These are phyloP conservation scores for Naja naja DNA, from an alignment of 2,113 vertebrate genomes.

Conservation along the genomic window DNA sequence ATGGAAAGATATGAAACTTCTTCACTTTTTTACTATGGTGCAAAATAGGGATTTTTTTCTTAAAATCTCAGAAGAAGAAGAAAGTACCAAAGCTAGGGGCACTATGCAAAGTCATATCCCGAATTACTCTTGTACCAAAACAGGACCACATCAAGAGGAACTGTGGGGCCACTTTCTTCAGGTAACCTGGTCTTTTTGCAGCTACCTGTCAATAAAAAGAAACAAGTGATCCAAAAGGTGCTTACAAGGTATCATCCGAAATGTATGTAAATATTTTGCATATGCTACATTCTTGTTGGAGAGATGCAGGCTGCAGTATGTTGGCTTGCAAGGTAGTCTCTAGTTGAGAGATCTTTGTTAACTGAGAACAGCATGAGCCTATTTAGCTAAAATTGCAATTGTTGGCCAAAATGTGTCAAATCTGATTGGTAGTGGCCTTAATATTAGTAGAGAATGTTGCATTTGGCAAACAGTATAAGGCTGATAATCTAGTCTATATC, in stretches of 20 bases:
- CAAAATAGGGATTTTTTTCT: background rate
- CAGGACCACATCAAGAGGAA: slow-evolving; percentile 99
- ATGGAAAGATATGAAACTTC: background rate
- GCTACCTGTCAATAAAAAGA: slow-evolving; percentile 83
- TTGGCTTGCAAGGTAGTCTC: background rate
- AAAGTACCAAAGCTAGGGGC: slow-evolving; percentile 96
- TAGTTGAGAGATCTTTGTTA: background rate
- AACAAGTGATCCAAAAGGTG: slow-evolving; percentile 8
- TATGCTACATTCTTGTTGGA: background rate
- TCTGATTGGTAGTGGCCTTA: background rate
- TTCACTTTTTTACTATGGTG: background rate
- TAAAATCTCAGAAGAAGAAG: background rate
- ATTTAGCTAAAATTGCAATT: background rate
- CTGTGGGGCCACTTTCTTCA: slow-evolving; percentile 97
- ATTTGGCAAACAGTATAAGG: background rate
- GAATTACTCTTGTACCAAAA: slow-evolving; percentile 97
- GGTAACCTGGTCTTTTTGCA: slow-evolving; percentile 87
- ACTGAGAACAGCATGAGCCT: background rate
- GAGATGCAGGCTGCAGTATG: background rate
- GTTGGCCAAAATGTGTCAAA: background rate
- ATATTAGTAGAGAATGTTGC: background rate
- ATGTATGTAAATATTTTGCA: background rate
- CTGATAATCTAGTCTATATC: background rate
- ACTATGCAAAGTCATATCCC: slow-evolving; percentile 98
- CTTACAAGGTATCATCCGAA: background rate